Evolutionary conservation across 1,140 invertebrate genomes (phyloP), one percentile per base, ranked within the genome.

Genomic region (Oreohelix idahoensis): DNA sequence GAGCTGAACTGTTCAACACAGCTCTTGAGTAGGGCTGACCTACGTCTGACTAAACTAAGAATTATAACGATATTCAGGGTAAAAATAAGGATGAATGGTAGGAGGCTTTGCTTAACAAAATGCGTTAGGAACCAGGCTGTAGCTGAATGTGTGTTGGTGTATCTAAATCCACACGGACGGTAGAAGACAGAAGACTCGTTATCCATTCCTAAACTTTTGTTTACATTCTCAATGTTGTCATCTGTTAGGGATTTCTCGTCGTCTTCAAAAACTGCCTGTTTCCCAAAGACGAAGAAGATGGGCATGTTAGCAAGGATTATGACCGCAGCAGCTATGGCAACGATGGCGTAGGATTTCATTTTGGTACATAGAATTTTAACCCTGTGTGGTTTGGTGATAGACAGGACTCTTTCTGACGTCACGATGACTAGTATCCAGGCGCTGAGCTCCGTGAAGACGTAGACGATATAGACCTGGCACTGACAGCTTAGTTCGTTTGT

Each of bases 361-460:
- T 79, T 79, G 5, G 77, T 79, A 36, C 77, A 79, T 8, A 79
- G 8, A 36, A 66, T 35, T n/a, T 66, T 58, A 29, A 79, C 58
- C 0, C 45, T 8, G 58, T 79, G 77, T n/a, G 77, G 77, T 35
- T 49, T 42, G 23, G 49, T n/a, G 77, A 79, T 79, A 36, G 53
- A 79, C n/a, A 79, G 29, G 32, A 79, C 77, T 35, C 77, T 66
- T 53, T 79, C 77, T 36, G 51, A 58, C 0, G 77, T 79, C 13
- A 79, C 77, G 23, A 79, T 69, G 23, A 79, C 63, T 13, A 79
- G 77, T 36, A 53, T 79, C 77, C 77, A 79, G 35, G 77, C 77
- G 58, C 77, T 79, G 35, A 79, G 77, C 39, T 79, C 38, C 0
- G 53, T 79, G 77, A 79, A 79, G 15, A 79, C 32, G 29, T 79